Conservation (phyloP, 2,113 vertebrate species). For the Apodemus sylvaticus region DNA sequence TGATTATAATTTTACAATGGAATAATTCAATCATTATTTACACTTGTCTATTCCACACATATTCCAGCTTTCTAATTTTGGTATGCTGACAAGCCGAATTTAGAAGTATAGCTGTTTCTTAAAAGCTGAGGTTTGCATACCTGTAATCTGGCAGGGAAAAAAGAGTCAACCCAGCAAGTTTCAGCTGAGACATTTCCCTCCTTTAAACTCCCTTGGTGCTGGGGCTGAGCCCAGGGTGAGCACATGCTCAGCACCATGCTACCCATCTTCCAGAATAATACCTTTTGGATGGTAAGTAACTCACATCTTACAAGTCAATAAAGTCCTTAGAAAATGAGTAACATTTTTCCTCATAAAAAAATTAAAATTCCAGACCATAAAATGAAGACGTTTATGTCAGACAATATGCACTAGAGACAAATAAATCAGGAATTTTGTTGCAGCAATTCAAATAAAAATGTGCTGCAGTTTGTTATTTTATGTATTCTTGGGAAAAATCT, state of each 20-base stretch:
- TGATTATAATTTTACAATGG: conserved; percentile 7
- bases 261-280: too few relatives aligned
- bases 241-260: not conserved
- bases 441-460: not conserved
- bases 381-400: not conserved
- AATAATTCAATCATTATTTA: not conserved
- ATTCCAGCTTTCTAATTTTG: conserved; percentile 25
- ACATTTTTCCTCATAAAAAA: conserved; percentile 12
- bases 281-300: not conserved
- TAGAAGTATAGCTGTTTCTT: not conserved
- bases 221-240: not conserved
- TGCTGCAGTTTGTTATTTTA: not conserved
- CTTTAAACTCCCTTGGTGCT: not conserved
- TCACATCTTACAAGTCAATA: not conserved
- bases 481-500: not conserved
- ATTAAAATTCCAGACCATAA: not conserved
- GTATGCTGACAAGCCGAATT: not conserved
- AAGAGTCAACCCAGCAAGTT: not conserved
- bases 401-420: not conserved
- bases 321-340: conserved; percentile 16
- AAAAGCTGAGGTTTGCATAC: not conserved
- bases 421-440: not conserved
- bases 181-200: not conserved
- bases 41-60: not conserved
- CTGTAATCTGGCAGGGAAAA: not conserved